Evolutionary conservation across 2,888 invertebrate genomes (phyloP), one percentile per base, ranked within the genome.

Genomic region (Diogma glabrata): DNA sequence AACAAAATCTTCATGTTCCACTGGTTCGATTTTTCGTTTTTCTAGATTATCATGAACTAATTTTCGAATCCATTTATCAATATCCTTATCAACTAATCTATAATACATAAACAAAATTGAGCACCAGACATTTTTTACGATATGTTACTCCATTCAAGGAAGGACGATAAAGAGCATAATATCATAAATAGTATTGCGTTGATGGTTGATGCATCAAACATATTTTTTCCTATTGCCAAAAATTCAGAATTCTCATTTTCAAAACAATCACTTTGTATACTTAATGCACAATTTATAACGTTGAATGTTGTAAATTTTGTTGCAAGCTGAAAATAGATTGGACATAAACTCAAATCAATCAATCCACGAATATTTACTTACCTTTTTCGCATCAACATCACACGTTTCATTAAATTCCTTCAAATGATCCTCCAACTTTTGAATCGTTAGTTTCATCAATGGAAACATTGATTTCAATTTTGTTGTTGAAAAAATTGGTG

Each of bases 1-100:
- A 52, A 78, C 60, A 58, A 76, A 76, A 58, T 78, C 78, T 53
- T 74, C 73, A 40, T 75, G 63, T 26, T 64, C 67, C 51, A 70
- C 64, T 6, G 61, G 59, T 40, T 64, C 63, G 52, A 67, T 57
- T 2, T 74, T 63, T 54, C 70, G 70, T 1, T 17, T 9, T 10
- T 66, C 64, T 3, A 73, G 70, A 0, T 71, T 72, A 50, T 66
- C 66, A 54, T 64, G 64, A 2, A 74, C 72, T 38, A 73, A 60
- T 20, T 66, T 66, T n/a, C 49, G 33, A 6, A 52, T 30, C 26
- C 43, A 45, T 3, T 2, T 12, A 28, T 48, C 49, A 8, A 49
- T 22, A 14, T 43, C 22, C 14, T 20, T 7, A 4, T 20, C 23
- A 2, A 43, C 38, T 3, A 38, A 19, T 12, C 38, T 38, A 38